Evolutionary conservation across 2,797 vertebrate species (phyloP).

Genomic region (Gymnodraco acuticeps): DNA sequence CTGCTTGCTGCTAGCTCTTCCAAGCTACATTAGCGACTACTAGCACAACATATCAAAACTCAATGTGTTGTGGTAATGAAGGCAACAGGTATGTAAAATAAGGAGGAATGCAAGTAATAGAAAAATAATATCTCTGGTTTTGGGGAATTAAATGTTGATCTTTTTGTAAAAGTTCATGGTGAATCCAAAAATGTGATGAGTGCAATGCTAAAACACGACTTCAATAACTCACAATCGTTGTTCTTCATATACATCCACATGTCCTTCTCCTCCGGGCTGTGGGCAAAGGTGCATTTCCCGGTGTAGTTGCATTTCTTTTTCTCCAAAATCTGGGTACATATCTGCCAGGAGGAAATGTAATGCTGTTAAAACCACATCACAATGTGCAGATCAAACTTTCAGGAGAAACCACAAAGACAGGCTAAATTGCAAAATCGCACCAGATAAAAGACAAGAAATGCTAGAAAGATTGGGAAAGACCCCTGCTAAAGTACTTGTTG

Average conservation of each 20-base stretch:
- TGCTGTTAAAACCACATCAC: background rate
- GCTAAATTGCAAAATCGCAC: conserved; percentile 2
- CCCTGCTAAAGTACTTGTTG: background rate
- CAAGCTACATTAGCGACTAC: background rate
- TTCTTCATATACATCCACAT: conserved; percentile 99
- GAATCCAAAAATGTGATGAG: background rate
- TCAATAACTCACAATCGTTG: conserved; percentile 88
- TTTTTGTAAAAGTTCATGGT: background rate
- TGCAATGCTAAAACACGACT: background rate
- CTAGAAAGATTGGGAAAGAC: background rate
- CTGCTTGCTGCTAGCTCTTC: no score
- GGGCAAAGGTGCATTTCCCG: conserved; percentile 94
- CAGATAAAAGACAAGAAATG: background rate
- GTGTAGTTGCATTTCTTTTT: conserved; percentile 92
- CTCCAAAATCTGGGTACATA: conserved; percentile 91
- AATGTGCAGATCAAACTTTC: background rate
- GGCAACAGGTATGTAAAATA: background rate
- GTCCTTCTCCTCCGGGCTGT: conserved; percentile 95
- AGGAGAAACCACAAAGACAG: background rate
- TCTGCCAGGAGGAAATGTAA: conserved; percentile 75
- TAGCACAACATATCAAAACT: no score
- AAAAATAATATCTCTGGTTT: background rate
- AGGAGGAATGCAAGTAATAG: background rate
- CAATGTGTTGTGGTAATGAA: conserved; percentile 5
- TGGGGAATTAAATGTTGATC: background rate